Conservation (phyloP, 2,797 vertebrate genomes). For the Galago senegalensis region DNA sequence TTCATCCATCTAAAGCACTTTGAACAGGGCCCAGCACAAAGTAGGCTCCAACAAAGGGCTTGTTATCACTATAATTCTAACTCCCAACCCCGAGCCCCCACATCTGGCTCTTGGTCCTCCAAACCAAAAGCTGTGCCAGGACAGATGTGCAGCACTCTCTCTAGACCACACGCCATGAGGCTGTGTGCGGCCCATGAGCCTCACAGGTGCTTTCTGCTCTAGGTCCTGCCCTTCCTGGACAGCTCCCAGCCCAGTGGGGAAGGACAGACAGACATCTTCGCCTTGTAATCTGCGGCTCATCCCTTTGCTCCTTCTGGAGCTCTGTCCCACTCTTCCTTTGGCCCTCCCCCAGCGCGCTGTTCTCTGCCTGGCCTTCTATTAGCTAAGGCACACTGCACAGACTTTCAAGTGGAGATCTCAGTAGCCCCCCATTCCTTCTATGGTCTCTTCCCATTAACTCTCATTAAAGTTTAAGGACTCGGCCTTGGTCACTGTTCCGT, state of each 20-base stretch:
- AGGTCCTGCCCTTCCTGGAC: background rate
- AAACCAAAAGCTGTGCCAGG: background rate
- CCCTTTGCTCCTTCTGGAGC: background rate
- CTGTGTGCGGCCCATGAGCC: background rate
- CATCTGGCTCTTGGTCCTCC: background rate
- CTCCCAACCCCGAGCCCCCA: background rate
- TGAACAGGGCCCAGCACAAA: background rate
- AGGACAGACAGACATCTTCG: background rate
- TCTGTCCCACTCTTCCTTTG: background rate
- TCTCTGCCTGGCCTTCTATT: constrained; percentile 22
- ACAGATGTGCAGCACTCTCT: background rate
- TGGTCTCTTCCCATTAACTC: background rate
- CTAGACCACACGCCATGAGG: background rate
- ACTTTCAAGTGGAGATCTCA: background rate
- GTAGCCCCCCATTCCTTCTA: background rate
- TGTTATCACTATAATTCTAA: background rate
- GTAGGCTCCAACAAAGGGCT: background rate
- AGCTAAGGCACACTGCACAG: background rate
- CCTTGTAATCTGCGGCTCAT: background rate
- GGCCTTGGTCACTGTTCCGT: background rate
- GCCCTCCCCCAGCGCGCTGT: background rate
- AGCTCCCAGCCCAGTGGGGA: background rate
- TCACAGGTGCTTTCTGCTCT: background rate
- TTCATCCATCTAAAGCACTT: background rate
- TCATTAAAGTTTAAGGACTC: constrained; percentile 3